A percentile compares a stretch with the other conserved stretches of the same genome.
Conservation (phyloP, 2,888 invertebrate species). For the Stramonita haemastoma region DNA sequence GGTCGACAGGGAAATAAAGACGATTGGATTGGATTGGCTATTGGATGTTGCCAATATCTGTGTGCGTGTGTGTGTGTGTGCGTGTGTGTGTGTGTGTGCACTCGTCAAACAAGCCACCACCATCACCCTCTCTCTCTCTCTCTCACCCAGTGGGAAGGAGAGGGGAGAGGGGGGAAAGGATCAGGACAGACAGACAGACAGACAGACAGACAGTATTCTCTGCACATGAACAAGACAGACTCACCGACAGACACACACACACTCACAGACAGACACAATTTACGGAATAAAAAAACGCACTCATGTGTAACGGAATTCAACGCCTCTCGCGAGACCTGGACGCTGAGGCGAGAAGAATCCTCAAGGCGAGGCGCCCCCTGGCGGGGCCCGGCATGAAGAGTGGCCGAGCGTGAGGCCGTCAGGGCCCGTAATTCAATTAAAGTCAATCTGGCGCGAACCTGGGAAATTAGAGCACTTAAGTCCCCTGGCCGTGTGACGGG, state of each 20-base stretch:
- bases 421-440: conserved; percentile 45
- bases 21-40: no score
- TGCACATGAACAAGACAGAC: no score
- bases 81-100: neutral
- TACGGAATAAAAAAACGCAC: conserved; percentile 31
- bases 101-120: no score
- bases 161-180: no score
- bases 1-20: no score
- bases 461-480: conserved; percentile 46
- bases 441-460: conserved; percentile 44
- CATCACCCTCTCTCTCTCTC: conserved; percentile 27
- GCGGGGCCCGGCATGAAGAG: conserved; percentile 34
- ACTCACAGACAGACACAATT: conserved; percentile 29
- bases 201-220: no score
- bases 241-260: no score
- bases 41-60: neutral
- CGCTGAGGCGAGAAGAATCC: neutral
- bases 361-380: conserved; percentile 29
- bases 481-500: conserved; percentile 32
- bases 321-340: conserved; percentile 41
- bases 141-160: neutral
- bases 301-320: conserved; percentile 42
- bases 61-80: neutral
- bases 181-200: no score
- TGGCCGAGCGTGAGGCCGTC: conserved; percentile 35